These are phyloP conservation scores for Ophioderma brevispina DNA, from an alignment of 35 echinoderm and acorn worm species.

Conservation along the genomic window DNA sequence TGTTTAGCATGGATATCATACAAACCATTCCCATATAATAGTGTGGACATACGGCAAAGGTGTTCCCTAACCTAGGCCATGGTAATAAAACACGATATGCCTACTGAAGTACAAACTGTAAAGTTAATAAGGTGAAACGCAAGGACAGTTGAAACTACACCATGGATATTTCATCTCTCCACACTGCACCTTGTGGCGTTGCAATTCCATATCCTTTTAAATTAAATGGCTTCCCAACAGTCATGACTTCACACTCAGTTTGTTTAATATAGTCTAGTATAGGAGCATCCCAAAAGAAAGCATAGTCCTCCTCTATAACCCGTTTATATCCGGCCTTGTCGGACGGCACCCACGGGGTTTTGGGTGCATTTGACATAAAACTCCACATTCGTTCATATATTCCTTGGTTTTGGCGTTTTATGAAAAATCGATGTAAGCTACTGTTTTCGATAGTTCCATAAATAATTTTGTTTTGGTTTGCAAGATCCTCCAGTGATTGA, in stretches of 20 bases:
- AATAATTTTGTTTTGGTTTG: constrained; percentile 71
- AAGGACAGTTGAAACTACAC: too few relatives aligned
- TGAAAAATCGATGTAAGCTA: constrained; percentile 86
- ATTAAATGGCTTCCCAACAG: constrained; percentile 97
- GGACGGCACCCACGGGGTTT: constrained; percentile 67
- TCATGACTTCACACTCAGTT: constrained; percentile 98
- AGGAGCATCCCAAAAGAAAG: constrained; percentile 97
- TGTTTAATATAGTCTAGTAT: constrained; percentile 98
- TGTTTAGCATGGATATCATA: too few relatives aligned
- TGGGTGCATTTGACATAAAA: constrained; percentile 56
- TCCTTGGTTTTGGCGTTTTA: constrained; percentile 72
- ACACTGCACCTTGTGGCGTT: constrained; percentile 77
- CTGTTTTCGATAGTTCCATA: constrained; percentile 95
- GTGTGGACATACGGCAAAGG: too few relatives aligned
- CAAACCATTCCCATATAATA: too few relatives aligned
- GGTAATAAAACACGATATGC: too few relatives aligned
- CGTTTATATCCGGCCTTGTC: constrained; percentile 74
- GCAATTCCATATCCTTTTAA: constrained; percentile 97
- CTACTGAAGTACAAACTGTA: too few relatives aligned
- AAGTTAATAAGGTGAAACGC: constrained; percentile 14
- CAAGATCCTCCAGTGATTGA: constrained; percentile 88
- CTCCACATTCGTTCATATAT: constrained; percentile 84
- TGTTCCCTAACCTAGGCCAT: too few relatives aligned
- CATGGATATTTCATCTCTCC: constrained; percentile 91
- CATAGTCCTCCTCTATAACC: constrained; percentile 77